phyloP scores from a whole-genome alignment of 2,888 invertebrate species.

The Stictocephala bisonia region DNA sequence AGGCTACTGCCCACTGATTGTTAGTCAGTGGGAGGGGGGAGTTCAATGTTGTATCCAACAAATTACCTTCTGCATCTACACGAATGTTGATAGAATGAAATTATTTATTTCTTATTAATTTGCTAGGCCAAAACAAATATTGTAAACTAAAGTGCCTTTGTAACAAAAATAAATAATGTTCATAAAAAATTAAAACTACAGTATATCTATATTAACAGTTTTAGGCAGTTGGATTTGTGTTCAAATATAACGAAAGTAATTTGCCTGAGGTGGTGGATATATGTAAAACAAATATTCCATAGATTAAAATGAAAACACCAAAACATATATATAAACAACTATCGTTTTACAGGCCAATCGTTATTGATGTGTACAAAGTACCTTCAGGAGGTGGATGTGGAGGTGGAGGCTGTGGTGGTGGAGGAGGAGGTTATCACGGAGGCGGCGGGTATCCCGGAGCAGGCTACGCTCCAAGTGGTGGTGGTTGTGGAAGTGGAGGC shows the following conservation, averaged over 20 bases:
- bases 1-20: too few species aligned
- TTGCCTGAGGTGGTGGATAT: conserved; percentile 2
- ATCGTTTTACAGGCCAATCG: too few species aligned
- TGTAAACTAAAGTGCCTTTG: neutral
- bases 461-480: neutral
- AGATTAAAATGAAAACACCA: too few species aligned
- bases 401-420: conserved; percentile 14
- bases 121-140: neutral
- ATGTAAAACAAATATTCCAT: neutral
- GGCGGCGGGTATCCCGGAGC: conserved; percentile 7
- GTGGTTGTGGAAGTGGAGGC: neutral
- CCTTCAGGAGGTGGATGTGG: conserved; percentile 1
- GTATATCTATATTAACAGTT: neutral
- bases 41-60: too few species aligned
- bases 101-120: neutral
- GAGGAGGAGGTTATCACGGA: neutral
- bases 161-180: too few species aligned
- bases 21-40: too few species aligned
- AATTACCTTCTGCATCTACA: too few species aligned
- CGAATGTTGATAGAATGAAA: neutral
- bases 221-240: neutral
- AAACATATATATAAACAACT: too few species aligned
- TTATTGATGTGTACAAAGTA: neutral
- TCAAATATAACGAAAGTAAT: neutral
- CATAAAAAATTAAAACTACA: neutral